Evolutionary conservation across 1,140 invertebrate genomes (phyloP).

Genomic region (Drosophila ercepeae): DNA sequence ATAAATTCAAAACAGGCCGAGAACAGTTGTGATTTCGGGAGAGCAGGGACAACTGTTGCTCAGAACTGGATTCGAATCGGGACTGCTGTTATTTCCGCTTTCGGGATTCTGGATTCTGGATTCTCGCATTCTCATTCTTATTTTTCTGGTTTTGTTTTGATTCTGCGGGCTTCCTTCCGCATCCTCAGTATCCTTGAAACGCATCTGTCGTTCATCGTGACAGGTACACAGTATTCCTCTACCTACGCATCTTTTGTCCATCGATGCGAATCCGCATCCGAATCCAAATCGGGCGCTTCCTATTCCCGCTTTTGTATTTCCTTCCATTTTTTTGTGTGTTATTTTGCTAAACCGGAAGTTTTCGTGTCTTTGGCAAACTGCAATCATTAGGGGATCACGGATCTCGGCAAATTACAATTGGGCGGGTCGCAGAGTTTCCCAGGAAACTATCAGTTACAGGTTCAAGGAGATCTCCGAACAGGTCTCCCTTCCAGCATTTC

Average conservation of each 20-base stretch:
- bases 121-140: slow-evolving; percentile 40
- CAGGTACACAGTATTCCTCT: slow-evolving; percentile 50
- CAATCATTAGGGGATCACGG: slow-evolving; percentile 64
- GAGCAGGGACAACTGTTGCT: slow-evolving; percentile 69
- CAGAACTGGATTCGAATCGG: slow-evolving; percentile 45
- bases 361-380: slow-evolving; percentile 65
- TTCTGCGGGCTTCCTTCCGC: slow-evolving; percentile 59
- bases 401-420: slow-evolving; percentile 64
- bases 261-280: slow-evolving; percentile 14
- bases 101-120: slow-evolving; percentile 42
- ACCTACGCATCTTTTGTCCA: slow-evolving; percentile 60
- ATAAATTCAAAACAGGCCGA: slow-evolving; percentile 62
- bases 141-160: slow-evolving; percentile 67
- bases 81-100: slow-evolving; percentile 68
- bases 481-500: slow-evolving; percentile 34
- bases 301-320: slow-evolving; percentile 29
- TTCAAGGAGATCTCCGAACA: slow-evolving; percentile 32
- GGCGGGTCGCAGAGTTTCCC: slow-evolving; percentile 36
- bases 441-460: slow-evolving; percentile 64
- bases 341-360: slow-evolving; percentile 61
- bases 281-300: slow-evolving; percentile 42
- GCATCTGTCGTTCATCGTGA: slow-evolving; percentile 67
- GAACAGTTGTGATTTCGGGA: slow-evolving; percentile 70
- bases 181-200: slow-evolving; percentile 55
- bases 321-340: background rate